Evolutionary conservation across 64 coral and sea anemone species (phyloP), one percentile per base, ranked within the genome.

Genomic region (Orbicella faveolata): DNA sequence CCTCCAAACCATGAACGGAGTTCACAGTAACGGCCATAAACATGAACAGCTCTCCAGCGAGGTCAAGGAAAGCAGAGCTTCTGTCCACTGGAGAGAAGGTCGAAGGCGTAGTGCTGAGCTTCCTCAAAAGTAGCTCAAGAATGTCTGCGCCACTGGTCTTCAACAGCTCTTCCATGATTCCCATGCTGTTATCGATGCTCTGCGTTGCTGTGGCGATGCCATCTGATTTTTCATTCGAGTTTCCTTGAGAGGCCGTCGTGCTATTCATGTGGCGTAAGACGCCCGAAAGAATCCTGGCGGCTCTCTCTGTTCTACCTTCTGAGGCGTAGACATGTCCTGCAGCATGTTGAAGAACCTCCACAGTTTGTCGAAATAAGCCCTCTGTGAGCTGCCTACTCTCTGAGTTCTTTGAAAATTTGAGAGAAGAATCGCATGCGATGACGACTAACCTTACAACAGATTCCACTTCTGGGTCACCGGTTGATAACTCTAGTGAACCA

Each of bases 321-420:
- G 87, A 66, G 23, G 87, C 87, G 54, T 88, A 88, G 19, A 77
- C 87, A 36, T 88, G 87, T 36, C 34, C 54, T 18, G 36, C 62
- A 21, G 87, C 75, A 62, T 77, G 73, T 8, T 75, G 75, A 16
- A 88, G 20, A 12, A 78, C 87, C 13, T 51, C 61, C 13, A 77
- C 61, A 26, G 77, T 61, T 44, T 76, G 59, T 6, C 63, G 73
- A 61, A 88, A 41, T 14, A 54, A 66, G 3, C 77, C 87, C 17
- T 36, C 35, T 10, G 75, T 53, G 15, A 44, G 87, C 16, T 62
- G 35, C 11, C 62, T 62, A n/a, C 33, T 21, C 4, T 35, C 37
- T 63, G 72, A 59, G 61, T 25, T 88, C 73, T 88, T 36, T 75
- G 87, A 76, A 63, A 65, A 88, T 74, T 76, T 78, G 18, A 78